Evolutionary conservation across 2,113 vertebrate genomes (phyloP), one percentile per base, ranked within the genome.

Genomic region (Varanus komodoensis): DNA sequence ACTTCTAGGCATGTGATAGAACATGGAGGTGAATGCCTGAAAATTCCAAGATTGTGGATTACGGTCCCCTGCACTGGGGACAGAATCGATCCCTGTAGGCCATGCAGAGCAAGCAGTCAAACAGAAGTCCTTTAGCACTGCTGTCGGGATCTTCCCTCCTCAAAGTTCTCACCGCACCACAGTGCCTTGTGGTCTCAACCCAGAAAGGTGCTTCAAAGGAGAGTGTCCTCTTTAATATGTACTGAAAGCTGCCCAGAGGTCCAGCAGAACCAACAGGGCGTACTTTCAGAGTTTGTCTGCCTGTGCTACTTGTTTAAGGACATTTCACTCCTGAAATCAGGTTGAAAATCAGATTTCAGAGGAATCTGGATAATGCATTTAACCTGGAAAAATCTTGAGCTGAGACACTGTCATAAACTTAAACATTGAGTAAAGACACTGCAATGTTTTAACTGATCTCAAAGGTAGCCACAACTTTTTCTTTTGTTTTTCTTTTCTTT

Each of bases 401-500:
- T 12, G 44, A 52, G 78, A 23, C 19, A 38, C 48, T n/a, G 9
- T 8, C 8, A 9, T 81, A 4, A 3, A 27, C 50, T 81, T 15
- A 7, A 57, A 54, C 27, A 19, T 21, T 82, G 27, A 6, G 25
- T 82, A n/a, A 54, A 82, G 11, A 57, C 32, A 17, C 12, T 25
- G 1, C 50, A 15, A 0, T 77, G 52, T 34, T 77, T 44, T 52
- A 61, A 0, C 67, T 89, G 27, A n/a, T 92, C 52, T 94, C 25
- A 91, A 87, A 12, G 57, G 6, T 88, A 21, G 11, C 8, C 0
- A 48, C 94, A 90, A 78, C 68, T 93, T 95, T 79, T 69, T 52
- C 27, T 29, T 14, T 7, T 6, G 34, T 23, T n/a, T 75, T 4
- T 29, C 27, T 7, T 6, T 52, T 23, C 25, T 75, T 4, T 34